Base-by-base conservation (phyloP, 2,797 vertebrate species). In the Etheostoma perlongum region DNA sequence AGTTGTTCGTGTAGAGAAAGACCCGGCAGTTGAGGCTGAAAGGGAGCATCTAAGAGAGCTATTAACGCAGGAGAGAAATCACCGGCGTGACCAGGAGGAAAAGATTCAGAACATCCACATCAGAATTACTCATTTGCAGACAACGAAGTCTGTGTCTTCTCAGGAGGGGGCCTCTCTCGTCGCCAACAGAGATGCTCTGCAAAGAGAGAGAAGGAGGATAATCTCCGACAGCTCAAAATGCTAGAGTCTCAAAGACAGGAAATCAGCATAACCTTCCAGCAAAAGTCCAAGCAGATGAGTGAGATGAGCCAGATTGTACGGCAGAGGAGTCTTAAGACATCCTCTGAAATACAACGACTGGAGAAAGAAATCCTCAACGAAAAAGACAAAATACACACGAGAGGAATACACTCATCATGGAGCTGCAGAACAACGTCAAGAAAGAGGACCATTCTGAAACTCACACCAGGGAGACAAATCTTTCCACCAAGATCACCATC, bases 401-500 rank as follows among this genome's bases (percentile, higher is more conserved):
- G 87, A 96, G 90, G 72, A 96, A 98, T 72, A 84, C 80, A 30
- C 75, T 94, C 21, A 96, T 99, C 57, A 70, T 93, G 0, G 96
- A 98, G 69, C 92, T 99, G n/a, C 93, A 94, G 68, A 87, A 89
- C 21, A 91, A 18, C 55, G 69, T 96, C 71, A 94, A 90, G 72
- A 95, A 91, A 19, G 97, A 97, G 55, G 96, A 98, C 21, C 84
- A 90, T 8, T 89, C 94, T 0, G 97, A 99, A 75, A 97, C 95
- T 62, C 96, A 98, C 57, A 97, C 95, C 60, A 96, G 95, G 70
- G 97, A 97, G 90, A 97, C 96, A 0, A 98, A 99, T 67, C 94
- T 98, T 4, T 97, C 97, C 68, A 99, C 97, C 1, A 98, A 92
- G 92, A 97, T 99, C 89, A 97, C 96, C 48, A 98, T 99, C 90